These are phyloP conservation scores for Eulemur coronatus DNA, from an alignment of 2,797 vertebrate species.

Conservation along the genomic window DNA sequence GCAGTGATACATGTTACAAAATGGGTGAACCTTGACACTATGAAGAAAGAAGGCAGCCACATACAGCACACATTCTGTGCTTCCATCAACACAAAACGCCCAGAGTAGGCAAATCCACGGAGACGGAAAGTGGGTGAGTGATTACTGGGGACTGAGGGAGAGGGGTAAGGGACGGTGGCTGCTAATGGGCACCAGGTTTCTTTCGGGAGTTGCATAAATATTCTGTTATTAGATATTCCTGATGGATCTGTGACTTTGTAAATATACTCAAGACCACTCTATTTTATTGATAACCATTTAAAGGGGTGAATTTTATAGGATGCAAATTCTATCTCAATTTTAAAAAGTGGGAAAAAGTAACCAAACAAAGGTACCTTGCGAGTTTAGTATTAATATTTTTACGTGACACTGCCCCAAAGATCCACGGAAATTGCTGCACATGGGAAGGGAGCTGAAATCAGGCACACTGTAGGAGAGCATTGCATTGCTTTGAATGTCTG, in stretches of 20 bases:
- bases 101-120: background rate
- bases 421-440: rapidly evolving
- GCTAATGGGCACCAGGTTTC: too few relatives aligned
- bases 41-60: background rate
- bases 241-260: background rate
- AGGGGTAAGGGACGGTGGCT: rapidly evolving
- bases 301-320: background rate
- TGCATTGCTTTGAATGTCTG: background rate
- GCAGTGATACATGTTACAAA: background rate
- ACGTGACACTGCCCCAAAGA: background rate
- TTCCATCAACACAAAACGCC: background rate
- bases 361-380: background rate
- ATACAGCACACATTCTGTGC: background rate
- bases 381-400: rapidly evolving
- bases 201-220: background rate
- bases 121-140: rapidly evolving
- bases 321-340: background rate
- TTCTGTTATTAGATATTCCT: background rate
- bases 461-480: background rate
- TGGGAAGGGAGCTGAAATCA: rapidly evolving
- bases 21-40: background rate
- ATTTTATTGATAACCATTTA: background rate
- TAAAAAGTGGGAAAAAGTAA: background rate
- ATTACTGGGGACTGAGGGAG: rapidly evolving
- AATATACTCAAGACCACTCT: background rate